These are phyloP conservation scores for Sebastes taczanowskii DNA, from an alignment of 2,797 vertebrate species.

Conservation along the genomic window DNA sequence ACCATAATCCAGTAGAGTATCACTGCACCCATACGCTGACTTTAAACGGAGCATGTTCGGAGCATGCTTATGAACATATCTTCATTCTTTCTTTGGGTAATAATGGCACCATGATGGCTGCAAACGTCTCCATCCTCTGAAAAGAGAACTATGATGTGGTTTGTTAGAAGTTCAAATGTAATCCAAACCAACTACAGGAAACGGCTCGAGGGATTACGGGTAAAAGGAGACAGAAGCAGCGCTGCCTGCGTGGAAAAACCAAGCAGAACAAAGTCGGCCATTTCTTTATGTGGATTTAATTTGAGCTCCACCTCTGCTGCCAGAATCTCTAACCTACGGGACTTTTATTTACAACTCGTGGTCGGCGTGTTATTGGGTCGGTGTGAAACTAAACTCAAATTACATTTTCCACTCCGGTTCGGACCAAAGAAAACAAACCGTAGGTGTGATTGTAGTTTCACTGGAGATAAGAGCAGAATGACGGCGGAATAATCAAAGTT, in stretches of 20 bases:
- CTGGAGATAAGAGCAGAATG: slow-evolving; percentile 57
- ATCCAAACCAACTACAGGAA: slow-evolving; percentile 43
- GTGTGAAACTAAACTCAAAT: slow-evolving; percentile 57
- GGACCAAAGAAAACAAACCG: slow-evolving; percentile 70
- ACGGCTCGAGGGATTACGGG: slow-evolving; percentile 38
- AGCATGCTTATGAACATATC: background rate
- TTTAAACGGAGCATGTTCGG: background rate
- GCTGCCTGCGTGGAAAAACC: slow-evolving; percentile 21
- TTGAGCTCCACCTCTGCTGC: slow-evolving; percentile 47
- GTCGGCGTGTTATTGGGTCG: slow-evolving; percentile 48
- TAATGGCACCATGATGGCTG: slow-evolving; percentile 14
- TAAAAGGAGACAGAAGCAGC: slow-evolving; percentile 25
- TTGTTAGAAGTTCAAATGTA: slow-evolving; percentile 48
- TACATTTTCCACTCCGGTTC: slow-evolving; percentile 57
- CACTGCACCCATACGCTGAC: no score
- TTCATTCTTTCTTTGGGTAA: background rate
- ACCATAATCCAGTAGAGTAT: background rate
- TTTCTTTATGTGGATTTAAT: slow-evolving; percentile 40
- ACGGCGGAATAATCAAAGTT: slow-evolving; percentile 50
- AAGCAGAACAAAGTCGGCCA: slow-evolving; percentile 43
- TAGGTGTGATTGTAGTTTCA: slow-evolving; percentile 66
- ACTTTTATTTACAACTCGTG: slow-evolving; percentile 60
- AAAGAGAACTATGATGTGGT: slow-evolving; percentile 36
- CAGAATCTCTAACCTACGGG: slow-evolving; percentile 41
- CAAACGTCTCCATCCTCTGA: background rate